Evolutionary conservation across 2,888 invertebrate species (phyloP), one percentile per base, ranked within the genome.

Genomic region (Drosophila testacea): DNA sequence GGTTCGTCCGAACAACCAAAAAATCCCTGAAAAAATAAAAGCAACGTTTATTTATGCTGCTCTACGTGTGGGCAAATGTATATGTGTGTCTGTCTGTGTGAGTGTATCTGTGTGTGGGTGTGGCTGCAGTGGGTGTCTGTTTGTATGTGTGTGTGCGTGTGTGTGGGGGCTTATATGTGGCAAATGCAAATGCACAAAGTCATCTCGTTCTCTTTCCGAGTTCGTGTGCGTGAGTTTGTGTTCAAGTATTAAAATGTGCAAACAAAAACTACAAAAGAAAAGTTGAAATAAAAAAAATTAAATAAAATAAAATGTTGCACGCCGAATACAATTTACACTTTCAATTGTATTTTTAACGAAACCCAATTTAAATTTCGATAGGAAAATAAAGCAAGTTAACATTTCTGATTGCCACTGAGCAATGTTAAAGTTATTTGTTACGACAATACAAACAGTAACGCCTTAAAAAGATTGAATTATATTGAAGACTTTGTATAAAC

Each of bases 151-250:
- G 46, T 46, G 38, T 52, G 9, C 30, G 48, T 62, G 52, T 41
- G 38, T 59, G 11, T 41, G 48, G 7, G 32, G 32, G 7, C 9
- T 61, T 70, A 69, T 60, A 61, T 60, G 68, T 66, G 56, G 50
- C 52, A 74, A 84, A 85, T 88, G 81, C 73, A 85, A 89, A 85
- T 90, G 77, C 68, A 77, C 73, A 86, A 80, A 88, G 89, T 80
- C 79, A 83, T 71, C 73, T 75, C 68, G 54, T 57, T 61, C 60
- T 50, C 39, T 42, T 67, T 46, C 34, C 27, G 55, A 52, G 67
- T 70, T 55, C 72, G 59, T 74, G 64, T 79, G 72, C 74, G 86
- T 83, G 62, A 66, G 69, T 69, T 69, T 88, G 83, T 86, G 76
- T 74, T 81, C 69, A 78, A 88, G 89, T 76, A 88, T 83, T 90